phyloP scores from a whole-genome alignment of 2,797 vertebrate genomes.

The Coracias cyanogaster region DNA sequence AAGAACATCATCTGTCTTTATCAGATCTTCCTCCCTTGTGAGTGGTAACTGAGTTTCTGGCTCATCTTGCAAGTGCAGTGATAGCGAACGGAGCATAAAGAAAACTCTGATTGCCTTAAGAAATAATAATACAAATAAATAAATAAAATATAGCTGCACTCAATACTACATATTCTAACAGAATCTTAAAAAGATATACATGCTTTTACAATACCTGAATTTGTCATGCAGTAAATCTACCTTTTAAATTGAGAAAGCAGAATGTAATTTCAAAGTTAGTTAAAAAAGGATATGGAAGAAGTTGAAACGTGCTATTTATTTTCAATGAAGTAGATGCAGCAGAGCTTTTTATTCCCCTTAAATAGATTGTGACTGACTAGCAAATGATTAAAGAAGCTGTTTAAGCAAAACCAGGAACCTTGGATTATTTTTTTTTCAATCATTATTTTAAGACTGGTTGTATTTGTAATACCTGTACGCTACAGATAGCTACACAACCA shows the following conservation, averaged over 20 bases:
- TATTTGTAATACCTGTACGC: not conserved
- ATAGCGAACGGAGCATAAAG: slow-evolving; percentile 95
- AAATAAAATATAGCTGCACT: not conserved
- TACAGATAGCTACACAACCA: not conserved
- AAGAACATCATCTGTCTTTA: slow-evolving; percentile 96
- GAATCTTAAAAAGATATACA: not conserved
- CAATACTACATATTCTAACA: not conserved
- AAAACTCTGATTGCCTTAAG: slow-evolving; percentile 96
- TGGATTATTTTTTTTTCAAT: not conserved
- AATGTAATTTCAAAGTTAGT: not conserved
- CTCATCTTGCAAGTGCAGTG: slow-evolving; percentile 89
- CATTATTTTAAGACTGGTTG: not conserved
- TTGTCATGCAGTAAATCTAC: not conserved
- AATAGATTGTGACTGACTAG: not conserved
- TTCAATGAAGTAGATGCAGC: not conserved
- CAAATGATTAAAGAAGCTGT: not conserved
- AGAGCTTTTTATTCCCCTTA: not conserved
- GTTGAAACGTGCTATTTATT: not conserved
- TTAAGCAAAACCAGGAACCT: not conserved
- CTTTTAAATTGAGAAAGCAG: not conserved
- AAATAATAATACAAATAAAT: not conserved
- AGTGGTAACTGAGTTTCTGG: slow-evolving; percentile 94
- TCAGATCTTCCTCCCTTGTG: slow-evolving; percentile 93
- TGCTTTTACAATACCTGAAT: not conserved
- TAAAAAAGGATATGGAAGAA: not conserved